phyloP scores from a whole-genome alignment of 30 jellyfish, hydroid and myxozoan genomes.

The Aurelia coerulea region DNA sequence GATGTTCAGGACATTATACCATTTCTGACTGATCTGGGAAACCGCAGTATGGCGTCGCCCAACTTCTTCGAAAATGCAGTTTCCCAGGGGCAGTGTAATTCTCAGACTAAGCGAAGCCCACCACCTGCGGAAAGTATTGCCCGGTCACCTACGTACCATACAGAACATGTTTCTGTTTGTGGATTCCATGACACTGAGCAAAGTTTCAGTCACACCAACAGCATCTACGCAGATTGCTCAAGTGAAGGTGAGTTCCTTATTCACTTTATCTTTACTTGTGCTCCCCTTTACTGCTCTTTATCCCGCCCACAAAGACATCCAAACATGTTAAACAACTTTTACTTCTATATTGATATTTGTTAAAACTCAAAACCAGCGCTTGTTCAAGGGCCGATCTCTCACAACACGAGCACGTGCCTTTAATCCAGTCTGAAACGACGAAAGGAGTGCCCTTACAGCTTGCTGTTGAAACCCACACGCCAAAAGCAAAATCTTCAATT shows the following conservation, averaged over 20 bases:
- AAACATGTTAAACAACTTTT: not conserved
- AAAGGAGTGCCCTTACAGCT: too few species aligned
- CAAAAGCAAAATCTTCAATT: too few species aligned
- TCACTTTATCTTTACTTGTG: not conserved
- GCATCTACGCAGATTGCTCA: slow-evolving; percentile 41
- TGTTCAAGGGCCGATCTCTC: too few species aligned
- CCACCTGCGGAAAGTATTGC: slow-evolving; percentile 50
- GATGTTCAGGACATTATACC: slow-evolving; percentile 84
- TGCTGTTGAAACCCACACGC: too few species aligned
- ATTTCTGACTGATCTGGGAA: slow-evolving; percentile 66
- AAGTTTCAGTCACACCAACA: slow-evolving; percentile 16
- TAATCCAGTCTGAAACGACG: too few species aligned
- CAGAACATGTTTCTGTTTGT: slow-evolving; percentile 27
- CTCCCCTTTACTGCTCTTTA: not conserved
- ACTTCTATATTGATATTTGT: not conserved
- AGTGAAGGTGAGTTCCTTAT: slow-evolving; percentile 28
- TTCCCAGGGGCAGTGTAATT: slow-evolving; percentile 47
- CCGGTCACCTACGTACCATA: slow-evolving; percentile 42
- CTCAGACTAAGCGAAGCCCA: slow-evolving; percentile 53
- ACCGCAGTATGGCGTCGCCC: slow-evolving; percentile 81
- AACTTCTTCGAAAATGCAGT: slow-evolving; percentile 57
- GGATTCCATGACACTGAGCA: slow-evolving; percentile 54
- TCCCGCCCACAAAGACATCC: not conserved
- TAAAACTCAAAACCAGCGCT: too few species aligned
- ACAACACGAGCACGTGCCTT: too few species aligned